phyloP scores from a whole-genome alignment of 2,113 vertebrate genomes.

The Protomyctophum bolini region DNA sequence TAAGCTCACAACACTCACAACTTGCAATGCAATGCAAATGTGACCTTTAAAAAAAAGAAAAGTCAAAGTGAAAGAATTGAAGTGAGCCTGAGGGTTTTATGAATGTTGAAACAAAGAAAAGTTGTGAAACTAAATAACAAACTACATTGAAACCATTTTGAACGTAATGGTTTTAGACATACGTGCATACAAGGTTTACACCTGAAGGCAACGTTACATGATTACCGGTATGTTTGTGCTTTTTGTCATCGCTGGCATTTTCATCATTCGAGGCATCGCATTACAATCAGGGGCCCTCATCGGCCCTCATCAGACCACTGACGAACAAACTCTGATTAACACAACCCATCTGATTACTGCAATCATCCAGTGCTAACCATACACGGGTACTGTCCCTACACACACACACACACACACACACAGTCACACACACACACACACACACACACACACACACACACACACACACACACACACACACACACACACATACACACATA shows the following conservation, averaged over 20 bases:
- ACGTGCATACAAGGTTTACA: too few species aligned
- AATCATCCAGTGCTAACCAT: constrained; percentile 74
- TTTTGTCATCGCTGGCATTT: constrained; percentile 5
- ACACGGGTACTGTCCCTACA: constrained; percentile 57
- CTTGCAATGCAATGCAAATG: too few species aligned
- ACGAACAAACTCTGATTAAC: constrained; percentile 84
- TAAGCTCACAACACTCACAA: too few species aligned
- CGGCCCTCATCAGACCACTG: constrained; percentile 75
- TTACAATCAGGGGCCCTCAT: constrained; percentile 81
- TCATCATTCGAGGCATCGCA: constrained; percentile 68
- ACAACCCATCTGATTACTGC: constrained; percentile 80
- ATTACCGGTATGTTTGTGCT: too few species aligned
- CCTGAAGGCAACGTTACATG: too few species aligned
- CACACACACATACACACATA: not conserved
- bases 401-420: constrained; percentile 32
- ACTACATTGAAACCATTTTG: too few species aligned
- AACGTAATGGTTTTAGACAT: too few species aligned
- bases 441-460: constrained; percentile 27
- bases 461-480: constrained; percentile 13
- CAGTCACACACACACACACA: constrained; percentile 41
- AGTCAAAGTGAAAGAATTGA: too few species aligned
- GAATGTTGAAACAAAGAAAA: too few species aligned
- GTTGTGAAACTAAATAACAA: too few species aligned
- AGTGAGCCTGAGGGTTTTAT: too few species aligned
- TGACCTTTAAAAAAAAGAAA: too few species aligned